Conservation (phyloP, 1,140 invertebrate species). For the Pinna nobilis region DNA sequence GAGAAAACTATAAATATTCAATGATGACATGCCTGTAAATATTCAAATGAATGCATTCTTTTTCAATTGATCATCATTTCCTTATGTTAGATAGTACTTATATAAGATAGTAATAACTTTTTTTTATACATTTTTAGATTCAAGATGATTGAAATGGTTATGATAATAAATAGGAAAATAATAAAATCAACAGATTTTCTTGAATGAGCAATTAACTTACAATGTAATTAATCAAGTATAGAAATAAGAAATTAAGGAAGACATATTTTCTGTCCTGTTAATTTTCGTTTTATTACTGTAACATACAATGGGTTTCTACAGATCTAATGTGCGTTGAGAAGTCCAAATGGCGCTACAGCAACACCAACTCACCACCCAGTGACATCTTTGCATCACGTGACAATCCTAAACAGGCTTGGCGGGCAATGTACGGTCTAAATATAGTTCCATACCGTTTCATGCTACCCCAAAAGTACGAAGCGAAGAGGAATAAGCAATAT, state of each 20-base stretch:
- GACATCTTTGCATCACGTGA: not conserved
- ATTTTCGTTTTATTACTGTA: not conserved
- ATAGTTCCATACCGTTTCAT: not conserved
- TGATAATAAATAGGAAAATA: not conserved
- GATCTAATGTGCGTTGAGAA: too few relatives aligned
- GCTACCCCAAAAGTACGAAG: not conserved
- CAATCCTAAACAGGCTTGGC: not conserved
- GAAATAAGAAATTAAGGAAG: not conserved
- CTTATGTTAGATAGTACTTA: too few relatives aligned
- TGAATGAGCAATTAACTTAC: too few relatives aligned
- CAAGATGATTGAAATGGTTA: too few relatives aligned
- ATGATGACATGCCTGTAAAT: not conserved
- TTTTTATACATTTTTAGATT: too few relatives aligned
- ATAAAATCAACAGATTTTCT: not conserved
- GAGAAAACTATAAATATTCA: not conserved
- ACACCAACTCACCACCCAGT: not conserved
- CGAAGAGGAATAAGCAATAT: not conserved
- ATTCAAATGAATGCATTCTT: not conserved
- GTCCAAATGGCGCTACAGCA: conserved; percentile 1
- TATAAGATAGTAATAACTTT: too few relatives aligned
- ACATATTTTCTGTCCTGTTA: not conserved
- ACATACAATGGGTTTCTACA: not conserved
- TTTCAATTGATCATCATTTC: too few relatives aligned
- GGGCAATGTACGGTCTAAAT: conserved; percentile 13
- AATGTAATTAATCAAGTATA: not conserved